These are phyloP conservation scores for Mastacembelus armatus DNA, from an alignment of 2,797 vertebrate species.

Conservation along the genomic window DNA sequence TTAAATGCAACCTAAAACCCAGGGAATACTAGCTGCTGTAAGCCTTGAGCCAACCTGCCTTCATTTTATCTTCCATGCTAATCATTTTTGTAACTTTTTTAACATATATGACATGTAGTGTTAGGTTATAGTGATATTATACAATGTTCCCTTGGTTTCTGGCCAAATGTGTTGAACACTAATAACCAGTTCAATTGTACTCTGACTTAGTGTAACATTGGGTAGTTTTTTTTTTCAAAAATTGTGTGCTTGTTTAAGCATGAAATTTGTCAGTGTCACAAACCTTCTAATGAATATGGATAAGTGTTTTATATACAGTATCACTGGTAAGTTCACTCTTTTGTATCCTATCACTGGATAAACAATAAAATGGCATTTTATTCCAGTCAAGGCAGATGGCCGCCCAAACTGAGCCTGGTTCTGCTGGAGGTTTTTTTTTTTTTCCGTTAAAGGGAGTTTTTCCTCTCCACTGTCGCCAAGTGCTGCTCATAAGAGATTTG, in stretches of 20 bases:
- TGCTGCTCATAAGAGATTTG: too few species aligned
- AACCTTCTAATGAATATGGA: constrained; percentile 93
- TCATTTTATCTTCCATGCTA: constrained; percentile 82
- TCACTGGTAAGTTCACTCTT: constrained; percentile 92
- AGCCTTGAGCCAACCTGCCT: constrained; percentile 99
- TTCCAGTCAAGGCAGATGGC: too few species aligned
- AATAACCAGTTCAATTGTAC: constrained; percentile 99
- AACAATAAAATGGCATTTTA: constrained; percentile 99
- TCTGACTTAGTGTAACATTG: constrained; percentile 98
- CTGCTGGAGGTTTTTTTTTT: too few species aligned
- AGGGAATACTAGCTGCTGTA: too few species aligned
- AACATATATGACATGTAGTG: constrained; percentile 92
- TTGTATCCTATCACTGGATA: constrained; percentile 87
- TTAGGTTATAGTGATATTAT: constrained; percentile 99
- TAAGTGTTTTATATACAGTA: constrained; percentile 86
- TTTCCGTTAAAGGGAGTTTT: too few species aligned
- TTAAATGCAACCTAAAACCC: too few species aligned
- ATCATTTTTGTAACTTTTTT: constrained; percentile 84
- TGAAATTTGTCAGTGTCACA: constrained; percentile 91
- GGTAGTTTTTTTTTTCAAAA: constrained; percentile 99
- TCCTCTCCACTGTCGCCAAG: too few species aligned
- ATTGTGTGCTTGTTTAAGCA: constrained; percentile 96
- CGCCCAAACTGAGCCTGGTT: too few species aligned
- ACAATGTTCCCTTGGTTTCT: constrained; percentile 95
- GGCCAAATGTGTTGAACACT: constrained; percentile 99